Percentiles rank a stretch among this genome's conserved stretches.
These are phyloP conservation scores for Vimba vimba DNA, from an alignment of 2,113 vertebrate species.

Conservation along the genomic window DNA sequence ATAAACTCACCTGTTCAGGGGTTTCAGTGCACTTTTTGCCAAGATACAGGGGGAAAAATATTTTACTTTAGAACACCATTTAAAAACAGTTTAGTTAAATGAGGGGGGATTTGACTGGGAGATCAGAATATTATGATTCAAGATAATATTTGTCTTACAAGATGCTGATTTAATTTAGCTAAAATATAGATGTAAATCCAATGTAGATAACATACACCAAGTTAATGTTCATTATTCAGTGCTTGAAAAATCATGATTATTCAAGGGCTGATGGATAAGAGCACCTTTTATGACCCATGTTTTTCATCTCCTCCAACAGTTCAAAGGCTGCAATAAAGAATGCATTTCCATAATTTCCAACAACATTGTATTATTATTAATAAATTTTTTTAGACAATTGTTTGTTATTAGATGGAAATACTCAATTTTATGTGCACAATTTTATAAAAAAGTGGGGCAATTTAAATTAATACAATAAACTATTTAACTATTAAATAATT, in stretches of 20 bases:
- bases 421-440: not conserved
- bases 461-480: not conserved
- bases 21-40: not conserved
- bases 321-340: constrained; percentile 29
- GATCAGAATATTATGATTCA: not conserved
- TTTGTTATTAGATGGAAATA: not conserved
- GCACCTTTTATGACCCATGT: not conserved
- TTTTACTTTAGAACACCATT: not conserved
- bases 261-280: constrained; percentile 26
- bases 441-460: not conserved
- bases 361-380: not conserved
- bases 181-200: not conserved
- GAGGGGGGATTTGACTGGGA: not conserved
- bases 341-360: constrained; percentile 15
- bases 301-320: constrained; percentile 21
- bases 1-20: not conserved
- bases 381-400: not conserved
- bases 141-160: not conserved
- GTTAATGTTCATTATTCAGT: constrained; percentile 22
- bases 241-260: constrained; percentile 45
- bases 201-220: constrained; percentile 9
- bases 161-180: not conserved
- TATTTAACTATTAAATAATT: not conserved
- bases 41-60: not conserved
- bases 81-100: not conserved